phyloP scores from a whole-genome alignment of 2,888 invertebrate species.

The Ernsta delagoae region DNA sequence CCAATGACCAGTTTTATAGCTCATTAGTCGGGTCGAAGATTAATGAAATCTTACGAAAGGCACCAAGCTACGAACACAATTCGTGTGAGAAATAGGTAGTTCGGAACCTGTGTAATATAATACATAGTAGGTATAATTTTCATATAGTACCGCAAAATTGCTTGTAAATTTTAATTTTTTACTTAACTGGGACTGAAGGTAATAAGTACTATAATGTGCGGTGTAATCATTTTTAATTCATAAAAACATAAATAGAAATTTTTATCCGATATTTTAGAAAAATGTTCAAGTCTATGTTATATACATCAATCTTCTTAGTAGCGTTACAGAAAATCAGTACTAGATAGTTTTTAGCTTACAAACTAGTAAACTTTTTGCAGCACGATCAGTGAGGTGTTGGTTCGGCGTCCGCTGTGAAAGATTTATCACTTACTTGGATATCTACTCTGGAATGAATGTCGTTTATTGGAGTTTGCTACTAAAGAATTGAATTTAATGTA shows the following conservation, averaged over 20 bases:
- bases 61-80: not conserved
- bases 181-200: too few species aligned
- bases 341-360: not conserved
- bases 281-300: not conserved
- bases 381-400: constrained; percentile 9
- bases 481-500: not conserved
- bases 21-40: constrained; percentile 42
- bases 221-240: not conserved
- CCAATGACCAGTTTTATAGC: constrained; percentile 53
- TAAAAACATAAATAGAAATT: not conserved
- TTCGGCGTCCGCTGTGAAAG: not conserved
- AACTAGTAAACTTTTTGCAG: constrained; percentile 9
- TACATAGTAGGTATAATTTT: too few species aligned
- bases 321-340: constrained; percentile 1
- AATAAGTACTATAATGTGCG: too few species aligned
- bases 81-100: not conserved
- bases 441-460: not conserved
- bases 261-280: not conserved
- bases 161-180: too few species aligned
- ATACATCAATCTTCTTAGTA: not conserved
- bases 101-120: too few species aligned
- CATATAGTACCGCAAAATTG: too few species aligned
- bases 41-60: constrained; percentile 10
- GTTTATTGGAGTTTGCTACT: not conserved
- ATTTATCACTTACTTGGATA: constrained; percentile 2